These are phyloP conservation scores for Polydesmus complanatus DNA, from an alignment of 2,888 invertebrate species.

Conservation along the genomic window DNA sequence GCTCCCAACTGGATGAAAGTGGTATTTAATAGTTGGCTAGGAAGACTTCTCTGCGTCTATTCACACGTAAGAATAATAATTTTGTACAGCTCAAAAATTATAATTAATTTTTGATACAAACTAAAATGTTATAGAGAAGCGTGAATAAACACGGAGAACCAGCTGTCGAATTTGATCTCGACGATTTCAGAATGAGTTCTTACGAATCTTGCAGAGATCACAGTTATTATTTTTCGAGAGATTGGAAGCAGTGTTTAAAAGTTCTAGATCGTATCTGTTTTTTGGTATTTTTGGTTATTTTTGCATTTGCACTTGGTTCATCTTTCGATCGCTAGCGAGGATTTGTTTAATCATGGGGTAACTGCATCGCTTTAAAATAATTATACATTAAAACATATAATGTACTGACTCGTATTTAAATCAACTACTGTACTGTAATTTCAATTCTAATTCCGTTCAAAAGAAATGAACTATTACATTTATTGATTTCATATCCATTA, in stretches of 20 bases:
- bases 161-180: not conserved
- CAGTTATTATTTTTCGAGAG: not conserved
- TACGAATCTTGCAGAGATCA: not conserved
- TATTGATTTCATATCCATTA: too few relatives aligned
- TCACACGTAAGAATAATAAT: not conserved
- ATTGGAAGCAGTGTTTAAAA: conserved; percentile 9
- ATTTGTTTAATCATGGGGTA: too few relatives aligned
- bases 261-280: conserved; percentile 6
- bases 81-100: not conserved
- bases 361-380: too few relatives aligned
- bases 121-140: not conserved
- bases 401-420: too few relatives aligned
- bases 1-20: conserved; percentile 1
- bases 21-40: conserved; percentile 5
- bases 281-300: not conserved
- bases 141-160: not conserved
- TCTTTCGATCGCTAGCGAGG: conserved; percentile 7
- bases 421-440: too few relatives aligned
- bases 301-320: conserved; percentile 8
- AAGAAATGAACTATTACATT: too few relatives aligned
- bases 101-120: not conserved
- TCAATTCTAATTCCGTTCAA: too few relatives aligned
- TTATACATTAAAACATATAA: too few relatives aligned
- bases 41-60: conserved; percentile 3
- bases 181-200: not conserved